Evolutionary conservation across 2,797 vertebrate species (phyloP).

Genomic region (Pipistrellus kuhlii): DNA sequence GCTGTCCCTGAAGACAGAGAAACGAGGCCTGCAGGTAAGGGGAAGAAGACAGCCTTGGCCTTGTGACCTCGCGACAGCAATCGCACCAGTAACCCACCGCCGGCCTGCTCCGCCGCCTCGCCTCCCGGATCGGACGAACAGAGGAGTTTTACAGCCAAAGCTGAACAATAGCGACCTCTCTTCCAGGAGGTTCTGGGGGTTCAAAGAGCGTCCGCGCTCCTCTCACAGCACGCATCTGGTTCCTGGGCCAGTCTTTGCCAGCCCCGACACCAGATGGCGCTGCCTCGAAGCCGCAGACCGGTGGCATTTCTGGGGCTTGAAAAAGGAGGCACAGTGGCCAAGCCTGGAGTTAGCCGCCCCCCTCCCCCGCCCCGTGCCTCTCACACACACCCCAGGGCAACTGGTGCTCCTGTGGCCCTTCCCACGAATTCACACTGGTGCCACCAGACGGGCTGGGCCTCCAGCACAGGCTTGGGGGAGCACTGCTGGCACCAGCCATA

Average conservation of each 20-base stretch:
- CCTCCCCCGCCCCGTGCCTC: accelerated
- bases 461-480: not conserved
- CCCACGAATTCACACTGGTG: not conserved
- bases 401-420: not conserved
- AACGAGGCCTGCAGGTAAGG: not conserved
- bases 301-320: conserved; percentile 54
- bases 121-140: not conserved
- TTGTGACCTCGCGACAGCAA: not conserved
- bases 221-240: not conserved
- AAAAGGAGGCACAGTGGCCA: not conserved
- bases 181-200: not conserved
- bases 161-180: not conserved
- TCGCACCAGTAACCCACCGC: accelerated
- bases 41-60: not conserved
- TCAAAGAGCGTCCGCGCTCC: not conserved
- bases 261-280: conserved; percentile 70
- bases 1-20: not conserved
- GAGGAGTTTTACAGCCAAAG: not conserved
- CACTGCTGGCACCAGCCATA: not conserved
- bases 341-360: not conserved
- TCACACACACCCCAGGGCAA: not conserved
- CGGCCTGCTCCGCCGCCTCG: not conserved
- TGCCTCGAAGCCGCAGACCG: conserved; percentile 40
- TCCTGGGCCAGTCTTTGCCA: not conserved
- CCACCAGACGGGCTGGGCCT: not conserved